A percentile compares a stretch with the other conserved stretches of the same genome.
These are phyloP conservation scores for Strix uralensis DNA, from an alignment of 2,113 vertebrate genomes.

Conservation along the genomic window DNA sequence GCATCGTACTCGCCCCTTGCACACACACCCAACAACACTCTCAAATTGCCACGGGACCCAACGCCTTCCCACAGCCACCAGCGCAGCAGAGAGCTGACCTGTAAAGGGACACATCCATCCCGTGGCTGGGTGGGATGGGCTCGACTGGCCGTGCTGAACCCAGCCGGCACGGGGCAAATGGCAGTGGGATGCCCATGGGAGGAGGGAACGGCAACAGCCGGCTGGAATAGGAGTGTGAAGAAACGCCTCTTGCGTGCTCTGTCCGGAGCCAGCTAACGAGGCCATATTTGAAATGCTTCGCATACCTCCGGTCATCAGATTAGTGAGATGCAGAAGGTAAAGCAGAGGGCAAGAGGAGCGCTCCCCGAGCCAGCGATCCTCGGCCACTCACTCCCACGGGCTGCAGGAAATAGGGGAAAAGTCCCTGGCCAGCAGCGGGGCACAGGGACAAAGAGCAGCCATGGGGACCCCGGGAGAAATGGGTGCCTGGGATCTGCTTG, in stretches of 20 bases:
- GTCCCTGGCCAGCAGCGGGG: not conserved
- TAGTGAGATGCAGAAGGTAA: conserved; percentile 66
- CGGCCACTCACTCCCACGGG: not conserved
- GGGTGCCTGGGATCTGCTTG: not conserved
- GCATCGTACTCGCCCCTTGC: rapidly evolving
- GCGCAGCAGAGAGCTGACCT: not conserved
- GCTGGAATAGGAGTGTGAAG: conserved; percentile 29
- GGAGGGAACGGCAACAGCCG: not conserved
- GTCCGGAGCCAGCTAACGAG: conserved; percentile 58
- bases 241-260: conserved; percentile 50
- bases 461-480: rapidly evolving
- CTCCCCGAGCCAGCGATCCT: not conserved
- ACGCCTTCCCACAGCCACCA: rapidly evolving
- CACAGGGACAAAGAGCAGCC: rapidly evolving
- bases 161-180: rapidly evolving
- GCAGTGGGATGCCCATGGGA: conserved; percentile 8
- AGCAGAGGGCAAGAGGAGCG: conserved; percentile 56
- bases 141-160: rapidly evolving
- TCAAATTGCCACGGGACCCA: rapidly evolving
- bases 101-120: not conserved
- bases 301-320: conserved; percentile 69
- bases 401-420: not conserved
- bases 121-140: rapidly evolving
- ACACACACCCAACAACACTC: rapidly evolving
- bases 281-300: conserved; percentile 66